Conservation (phyloP, 1,140 invertebrate species). For the Acromyrmex heyeri region DNA sequence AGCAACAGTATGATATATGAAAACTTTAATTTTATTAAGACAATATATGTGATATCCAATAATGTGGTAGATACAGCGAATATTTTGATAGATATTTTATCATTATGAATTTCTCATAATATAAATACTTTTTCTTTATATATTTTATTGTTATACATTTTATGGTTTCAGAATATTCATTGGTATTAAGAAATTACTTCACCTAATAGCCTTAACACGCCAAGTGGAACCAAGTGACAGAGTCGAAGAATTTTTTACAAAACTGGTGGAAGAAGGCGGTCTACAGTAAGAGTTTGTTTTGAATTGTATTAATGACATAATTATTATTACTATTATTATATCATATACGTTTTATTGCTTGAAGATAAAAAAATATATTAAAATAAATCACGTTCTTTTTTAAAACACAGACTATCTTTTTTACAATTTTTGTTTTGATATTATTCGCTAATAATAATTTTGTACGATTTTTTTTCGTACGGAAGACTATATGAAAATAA, state of each 20-base stretch:
- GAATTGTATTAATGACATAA: not conserved
- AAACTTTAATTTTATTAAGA: conserved; percentile 10
- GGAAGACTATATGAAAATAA: too few species aligned
- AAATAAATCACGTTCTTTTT: too few species aligned
- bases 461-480: too few species aligned
- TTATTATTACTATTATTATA: too few species aligned
- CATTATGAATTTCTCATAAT: not conserved
- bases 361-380: too few species aligned
- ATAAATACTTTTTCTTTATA: conserved; percentile 12
- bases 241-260: conserved; percentile 95
- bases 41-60: not conserved
- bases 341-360: too few species aligned
- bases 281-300: conserved; percentile 86
- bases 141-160: not conserved
- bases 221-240: conserved; percentile 94
- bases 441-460: too few species aligned
- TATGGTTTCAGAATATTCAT: conserved; percentile 93
- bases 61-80: not conserved
- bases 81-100: not conserved
- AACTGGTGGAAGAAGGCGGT: conserved; percentile 96
- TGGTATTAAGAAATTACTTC: conserved; percentile 97
- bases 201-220: conserved; percentile 95
- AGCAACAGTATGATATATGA: conserved; percentile 87
- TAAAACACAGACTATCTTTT: too few species aligned
- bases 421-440: too few species aligned